Base-by-base conservation (phyloP, 2,113 vertebrate genomes). In the Xerus inauris region DNA sequence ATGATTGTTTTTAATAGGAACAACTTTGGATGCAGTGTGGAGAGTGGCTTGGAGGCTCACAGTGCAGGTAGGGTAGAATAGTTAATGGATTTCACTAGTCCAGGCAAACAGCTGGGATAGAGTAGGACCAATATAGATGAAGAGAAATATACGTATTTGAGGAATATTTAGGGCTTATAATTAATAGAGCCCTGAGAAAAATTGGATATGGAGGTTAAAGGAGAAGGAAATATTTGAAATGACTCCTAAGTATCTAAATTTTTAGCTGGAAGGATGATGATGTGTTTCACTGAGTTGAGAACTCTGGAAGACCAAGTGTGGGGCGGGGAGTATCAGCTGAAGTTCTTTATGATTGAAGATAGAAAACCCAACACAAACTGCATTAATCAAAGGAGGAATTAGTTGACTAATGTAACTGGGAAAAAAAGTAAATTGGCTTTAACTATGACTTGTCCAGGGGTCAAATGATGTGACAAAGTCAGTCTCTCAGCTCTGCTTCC, bases 131-230 rank as follows among this genome's bases (percentile, higher is more conserved):
- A 47, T 81, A 47, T 77, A 65, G 20, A 54, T 42, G 64, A 49
- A 69, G 38, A 81, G 42, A 86, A 96, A 49, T 38, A 80, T 47
- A 67, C 3, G 69, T 40, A 76, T 84, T 14, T 86, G 49, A 69
- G 86, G 81, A 94, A 91, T 65, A 91, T 22, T 88, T 69, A 86
- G 47, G 28, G 40, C 38, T 16, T 91, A 17, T 91, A 64, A 76
- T 80, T 57, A 47, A 82, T 51, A 73, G 72, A 38, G 62, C 16
- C 19, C 84, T 47, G 35, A 89, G 83, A 79, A 30, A 71, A 32
- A 84, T 84, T 89, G 32, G 10, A 69, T 83, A 38, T 45, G 69
- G 73, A n/a, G 79, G 28, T 42, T 3, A 26, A 87, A 19, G 62
- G 49, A 85, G 47, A 42, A 89, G 32, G 38, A 82, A 79, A 12